phyloP scores from a whole-genome alignment of 2,888 invertebrate species.

The Amphimallon solstitiale region DNA sequence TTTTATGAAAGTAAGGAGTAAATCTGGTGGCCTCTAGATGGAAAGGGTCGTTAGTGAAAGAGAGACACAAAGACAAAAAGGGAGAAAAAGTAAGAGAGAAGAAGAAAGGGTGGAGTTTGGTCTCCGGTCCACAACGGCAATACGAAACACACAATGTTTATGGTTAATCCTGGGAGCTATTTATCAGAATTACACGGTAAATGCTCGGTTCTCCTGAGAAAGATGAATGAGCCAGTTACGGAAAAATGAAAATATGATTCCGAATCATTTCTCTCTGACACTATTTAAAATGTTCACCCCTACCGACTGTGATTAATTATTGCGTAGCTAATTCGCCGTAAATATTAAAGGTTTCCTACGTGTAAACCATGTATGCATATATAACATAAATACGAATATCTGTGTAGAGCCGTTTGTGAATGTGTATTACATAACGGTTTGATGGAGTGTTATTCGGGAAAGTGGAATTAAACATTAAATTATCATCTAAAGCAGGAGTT shows the following conservation, averaged over 20 bases:
- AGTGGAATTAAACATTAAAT: too few species aligned
- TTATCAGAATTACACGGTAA: conserved; percentile 52
- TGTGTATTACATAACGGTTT: too few species aligned
- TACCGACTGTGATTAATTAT: conserved; percentile 50
- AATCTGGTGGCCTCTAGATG: conserved; percentile 28
- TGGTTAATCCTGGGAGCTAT: conserved; percentile 50
- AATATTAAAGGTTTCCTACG: conserved; percentile 45
- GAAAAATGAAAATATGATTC: conserved; percentile 60
- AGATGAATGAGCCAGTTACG: conserved; percentile 55
- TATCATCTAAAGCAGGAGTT: too few species aligned
- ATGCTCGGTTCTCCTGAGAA: conserved; percentile 51
- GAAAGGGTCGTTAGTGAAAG: conserved; percentile 1
- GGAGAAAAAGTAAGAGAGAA: conserved; percentile 8
- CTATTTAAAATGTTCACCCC: conserved; percentile 56
- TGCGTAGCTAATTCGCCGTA: conserved; percentile 49
- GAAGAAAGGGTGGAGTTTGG: conserved; percentile 23
- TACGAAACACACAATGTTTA: conserved; percentile 46
- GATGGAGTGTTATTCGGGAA: too few species aligned
- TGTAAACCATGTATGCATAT: not conserved
- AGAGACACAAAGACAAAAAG: conserved; percentile 7
- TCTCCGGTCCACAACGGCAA: conserved; percentile 31
- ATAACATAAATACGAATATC: not conserved
- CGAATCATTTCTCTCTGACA: conserved; percentile 58
- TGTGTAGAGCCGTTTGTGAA: too few species aligned
- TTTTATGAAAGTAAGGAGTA: conserved; percentile 37